Base-by-base conservation (phyloP, 2,797 vertebrate genomes). In the Sitta carolinensis region DNA sequence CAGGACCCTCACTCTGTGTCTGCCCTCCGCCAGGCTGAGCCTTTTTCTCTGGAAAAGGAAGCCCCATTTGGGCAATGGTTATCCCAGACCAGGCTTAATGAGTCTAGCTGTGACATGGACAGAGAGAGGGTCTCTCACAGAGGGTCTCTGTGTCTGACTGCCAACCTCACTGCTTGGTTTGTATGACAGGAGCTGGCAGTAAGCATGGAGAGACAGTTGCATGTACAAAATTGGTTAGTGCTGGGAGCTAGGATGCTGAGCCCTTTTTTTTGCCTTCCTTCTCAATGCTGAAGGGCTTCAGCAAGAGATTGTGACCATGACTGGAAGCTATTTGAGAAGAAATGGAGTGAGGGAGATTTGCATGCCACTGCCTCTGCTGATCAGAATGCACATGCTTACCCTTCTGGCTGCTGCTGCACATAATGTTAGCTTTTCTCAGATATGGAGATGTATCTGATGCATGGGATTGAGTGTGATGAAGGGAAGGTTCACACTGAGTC, bases 1-100 rank as follows among this genome's bases (percentile, higher is more conserved):
- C 0, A 1, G 30, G 15, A 9, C 1, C 3, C 20, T 81, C 54
- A 11, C 14, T 75, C 32, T 0, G 2, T 51, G 63, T 15, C 45
- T 61, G 36, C 77, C 68, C 55, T 7, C 11, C 10, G 17, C 11
- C 42, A 48, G 4, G 10, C 16, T 2, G 1, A 73, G 21, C 55
- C 36, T 83, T 75, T 29, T 17, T 48, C 82, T 79, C 50, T 18
- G 27, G 36, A 47, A 73, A 66, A 59, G 61, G 30, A 30, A 70
- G 22, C 27, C 54, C 27, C 2, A 0, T 57, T 29, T 57, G 43
- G 66, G 48, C 18, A 54, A 8, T 1, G 4, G 4, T 54, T 64
- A 13, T 48, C 16, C 47, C 45, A 50, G 75, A 30, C 13, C 34
- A 45, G 43, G 10, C 9, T 84, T 55, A 11, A 0, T 23, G 34